phyloP scores from a whole-genome alignment of 2,113 vertebrate genomes.

The Siniperca knerii region DNA sequence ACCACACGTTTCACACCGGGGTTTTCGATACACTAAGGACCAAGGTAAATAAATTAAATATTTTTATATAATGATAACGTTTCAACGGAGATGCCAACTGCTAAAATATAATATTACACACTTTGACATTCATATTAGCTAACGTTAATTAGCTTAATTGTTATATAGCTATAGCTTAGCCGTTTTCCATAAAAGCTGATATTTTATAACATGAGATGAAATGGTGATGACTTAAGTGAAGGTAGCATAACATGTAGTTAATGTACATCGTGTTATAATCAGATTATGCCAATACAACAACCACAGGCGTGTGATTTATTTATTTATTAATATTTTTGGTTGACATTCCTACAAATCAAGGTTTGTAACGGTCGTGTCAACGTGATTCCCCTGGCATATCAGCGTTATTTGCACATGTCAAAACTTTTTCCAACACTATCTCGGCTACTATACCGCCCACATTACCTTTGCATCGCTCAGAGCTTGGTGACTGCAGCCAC shows the following conservation, averaged over 20 bases:
- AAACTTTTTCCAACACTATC: constrained; percentile 9
- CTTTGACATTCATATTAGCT: background rate
- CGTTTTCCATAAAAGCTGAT: background rate
- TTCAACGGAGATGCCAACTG: background rate
- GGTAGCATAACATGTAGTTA: background rate
- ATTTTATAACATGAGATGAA: background rate
- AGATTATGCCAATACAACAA: background rate
- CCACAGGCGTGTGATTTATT: background rate
- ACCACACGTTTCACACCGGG: accelerated
- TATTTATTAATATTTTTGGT: background rate
- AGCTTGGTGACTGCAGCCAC: constrained; percentile 10
- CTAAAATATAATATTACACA: background rate
- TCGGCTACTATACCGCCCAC: background rate
- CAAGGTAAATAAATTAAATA: constrained; percentile 59
- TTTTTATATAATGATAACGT: background rate
- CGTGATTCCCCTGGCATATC: no score
- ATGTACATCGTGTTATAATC: background rate
- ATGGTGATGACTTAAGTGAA: background rate
- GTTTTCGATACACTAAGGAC: background rate
- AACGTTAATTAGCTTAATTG: background rate
- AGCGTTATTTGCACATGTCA: background rate
- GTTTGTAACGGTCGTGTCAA: no score
- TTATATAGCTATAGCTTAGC: background rate
- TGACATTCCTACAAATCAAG: background rate
- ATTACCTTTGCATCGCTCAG: background rate